Evolutionary conservation across 2,797 vertebrate genomes (phyloP), one percentile per base, ranked within the genome.

Genomic region (Luscinia megarhynchos): DNA sequence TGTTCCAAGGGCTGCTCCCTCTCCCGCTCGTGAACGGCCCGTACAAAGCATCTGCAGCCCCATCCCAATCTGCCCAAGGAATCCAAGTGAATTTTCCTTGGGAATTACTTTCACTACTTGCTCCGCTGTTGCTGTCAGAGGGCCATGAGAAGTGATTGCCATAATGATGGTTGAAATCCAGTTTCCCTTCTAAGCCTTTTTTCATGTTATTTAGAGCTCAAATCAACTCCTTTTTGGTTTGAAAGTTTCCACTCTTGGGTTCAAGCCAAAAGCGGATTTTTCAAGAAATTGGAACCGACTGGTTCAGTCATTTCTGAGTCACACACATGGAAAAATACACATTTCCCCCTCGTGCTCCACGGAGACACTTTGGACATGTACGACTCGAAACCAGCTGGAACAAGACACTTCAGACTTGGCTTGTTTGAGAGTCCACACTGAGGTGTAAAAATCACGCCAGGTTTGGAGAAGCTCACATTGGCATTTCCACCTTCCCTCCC

Each of bases 281-380:
- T 96, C 91, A 96, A 95, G 95, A 89, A 92, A 94, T 94, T 97
- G 92, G 95, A 96, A 94, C 70, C 6, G 46, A 95, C 89, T 78
- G 81, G 50, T 93, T 93, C 87, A 95, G 95, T 96, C 78, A 79
- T 95, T 97, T 94, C 88, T 95, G 96, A 96, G 94, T 93, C 93
- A 90, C 89, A 94, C 85, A 93, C 88, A 95, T 93, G 94, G 94
- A 96, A 95, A 96, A 95, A 96, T 78, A 88, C 70, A 94, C 93
- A 95, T 90, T 93, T 92, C 84, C 63, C 81, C 66, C 80, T 93
- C 1, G 5, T 8, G 53, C 84, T 96, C 86, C 68, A 81, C 1
- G 0, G 94, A 95, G 94, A 96, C 86, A 70, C n/a, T 90, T 95
- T 89, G 91, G 90, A 93, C 90, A 94, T 92, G 81, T 90, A 91